A percentile compares a stretch with the other conserved stretches of the same genome.
phyloP scores from a whole-genome alignment of 2,113 vertebrate genomes.

The Myrmophylax atrothorax region DNA sequence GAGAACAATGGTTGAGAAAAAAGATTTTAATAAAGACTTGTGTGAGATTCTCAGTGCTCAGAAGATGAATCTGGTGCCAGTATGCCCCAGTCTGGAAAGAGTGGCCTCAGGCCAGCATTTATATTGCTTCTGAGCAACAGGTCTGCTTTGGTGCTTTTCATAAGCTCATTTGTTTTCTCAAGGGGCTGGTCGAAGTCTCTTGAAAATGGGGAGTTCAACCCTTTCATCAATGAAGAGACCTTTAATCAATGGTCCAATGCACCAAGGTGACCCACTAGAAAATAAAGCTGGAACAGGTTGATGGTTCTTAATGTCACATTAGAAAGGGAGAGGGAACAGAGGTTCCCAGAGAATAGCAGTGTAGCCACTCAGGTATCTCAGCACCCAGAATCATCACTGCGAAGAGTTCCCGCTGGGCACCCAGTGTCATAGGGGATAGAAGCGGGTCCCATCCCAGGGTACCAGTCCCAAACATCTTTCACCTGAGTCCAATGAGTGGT shows the following conservation, averaged over 20 bases:
- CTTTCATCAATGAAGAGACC: neutral
- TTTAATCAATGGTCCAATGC: neutral
- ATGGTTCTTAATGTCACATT: neutral
- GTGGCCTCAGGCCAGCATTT: neutral
- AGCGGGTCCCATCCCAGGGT: neutral
- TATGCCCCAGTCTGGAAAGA: neutral
- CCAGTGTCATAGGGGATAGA: neutral
- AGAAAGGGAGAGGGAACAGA: neutral
- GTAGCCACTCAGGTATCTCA: neutral
- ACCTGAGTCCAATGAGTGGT: neutral
- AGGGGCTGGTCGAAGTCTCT: neutral
- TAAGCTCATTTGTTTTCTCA: neutral
- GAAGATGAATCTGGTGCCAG: neutral
- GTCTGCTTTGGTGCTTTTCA: neutral
- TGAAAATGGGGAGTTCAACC: neutral
- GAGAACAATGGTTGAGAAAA: neutral
- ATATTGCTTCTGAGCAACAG: neutral
- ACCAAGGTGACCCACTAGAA: neutral
- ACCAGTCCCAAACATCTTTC: neutral
- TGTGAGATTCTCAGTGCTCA: neutral
- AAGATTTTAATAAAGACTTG: neutral
- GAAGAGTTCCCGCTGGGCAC: neutral
- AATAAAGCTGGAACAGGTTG: neutral
- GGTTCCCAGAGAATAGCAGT: neutral
- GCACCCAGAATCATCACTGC: neutral